Base-by-base conservation (phyloP, 2,888 invertebrate genomes). In the Lymantria monacha region DNA sequence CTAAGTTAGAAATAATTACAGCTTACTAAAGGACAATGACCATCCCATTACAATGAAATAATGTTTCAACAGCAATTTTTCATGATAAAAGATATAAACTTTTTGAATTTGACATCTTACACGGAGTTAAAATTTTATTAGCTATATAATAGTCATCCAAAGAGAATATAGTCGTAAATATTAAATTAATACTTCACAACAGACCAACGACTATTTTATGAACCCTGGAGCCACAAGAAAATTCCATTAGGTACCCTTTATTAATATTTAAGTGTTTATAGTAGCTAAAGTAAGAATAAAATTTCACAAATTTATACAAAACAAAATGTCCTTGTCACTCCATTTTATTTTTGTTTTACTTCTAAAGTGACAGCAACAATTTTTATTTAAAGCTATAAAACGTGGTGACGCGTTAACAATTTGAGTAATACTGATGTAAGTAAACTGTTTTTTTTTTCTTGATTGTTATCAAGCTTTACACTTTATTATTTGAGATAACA, bases 381-480 rank as follows among this genome's bases (percentile, higher is more conserved):
- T 54, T 57, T 49, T 43, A 49, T 46, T 52, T 36, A 36, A 48
- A 51, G n/a, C 13, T 11, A 14, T 30, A 10, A 12, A 9, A 12
- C 42, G 30, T 36, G 54, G 36, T 31, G 44, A 36, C 36, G 36
- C 31, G 53, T 45, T 7, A 45, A 10, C 46, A 31, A 33, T 48
- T 57, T 42, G 22, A 46, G 46, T 44, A 33, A 48, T 42, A 46
- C 53, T 60, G 41, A 33, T 51, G 31, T 56, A 36, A 50, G 15
- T 41, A 46, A 38, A 54, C 49, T 12, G 42, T 38, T 45, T 40
- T 37, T 40, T 38, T 12, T 22, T 22, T 22, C 22, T 11, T 63
- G 59, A 55, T 63, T 52, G 49, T 56, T 57, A 63, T 57, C 60
- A 52, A 38, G 46, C 40, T 44, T 47, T 47, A 48, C 42, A 55